phyloP scores from a whole-genome alignment of 2,888 invertebrate genomes.

The Romanomermis culicivorax region DNA sequence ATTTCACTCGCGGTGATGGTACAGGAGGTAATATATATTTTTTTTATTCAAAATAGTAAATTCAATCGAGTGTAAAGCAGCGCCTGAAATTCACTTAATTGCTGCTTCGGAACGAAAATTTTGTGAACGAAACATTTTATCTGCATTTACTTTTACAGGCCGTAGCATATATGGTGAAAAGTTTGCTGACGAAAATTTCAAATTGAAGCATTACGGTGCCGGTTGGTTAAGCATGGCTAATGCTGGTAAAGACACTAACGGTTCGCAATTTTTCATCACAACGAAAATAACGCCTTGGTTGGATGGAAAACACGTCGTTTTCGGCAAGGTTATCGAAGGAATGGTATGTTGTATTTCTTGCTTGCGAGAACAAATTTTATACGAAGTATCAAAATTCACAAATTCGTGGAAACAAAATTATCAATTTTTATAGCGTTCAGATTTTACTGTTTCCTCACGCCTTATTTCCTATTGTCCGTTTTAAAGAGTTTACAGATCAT shows the following conservation, averaged over 20 bases:
- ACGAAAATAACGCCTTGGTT: conserved; percentile 65
- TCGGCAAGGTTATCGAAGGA: conserved; percentile 41
- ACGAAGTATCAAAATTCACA: too few relatives aligned
- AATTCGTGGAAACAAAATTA: too few relatives aligned
- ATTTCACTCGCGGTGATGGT: conserved; percentile 29
- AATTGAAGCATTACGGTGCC: conserved; percentile 51
- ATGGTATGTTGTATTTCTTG: background rate
- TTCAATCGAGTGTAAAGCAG: too few relatives aligned
- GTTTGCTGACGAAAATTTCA: conserved; percentile 57
- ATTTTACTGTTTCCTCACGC: too few relatives aligned
- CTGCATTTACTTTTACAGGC: background rate
- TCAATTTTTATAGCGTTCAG: too few relatives aligned
- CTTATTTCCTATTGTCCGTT: too few relatives aligned
- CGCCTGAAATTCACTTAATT: too few relatives aligned
- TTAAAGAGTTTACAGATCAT: too few relatives aligned
- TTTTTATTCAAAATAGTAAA: too few relatives aligned
- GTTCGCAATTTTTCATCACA: conserved; percentile 85
- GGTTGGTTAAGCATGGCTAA: conserved; percentile 85
- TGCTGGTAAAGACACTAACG: conserved; percentile 56
- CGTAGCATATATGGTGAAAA: conserved; percentile 24
- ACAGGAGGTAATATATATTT: conserved; percentile 24
- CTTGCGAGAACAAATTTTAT: background rate
- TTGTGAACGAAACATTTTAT: background rate
- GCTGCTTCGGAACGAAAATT: too few relatives aligned
- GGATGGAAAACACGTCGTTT: conserved; percentile 63